Evolutionary conservation across 2,888 invertebrate species (phyloP).

Genomic region (Gibbula magus): DNA sequence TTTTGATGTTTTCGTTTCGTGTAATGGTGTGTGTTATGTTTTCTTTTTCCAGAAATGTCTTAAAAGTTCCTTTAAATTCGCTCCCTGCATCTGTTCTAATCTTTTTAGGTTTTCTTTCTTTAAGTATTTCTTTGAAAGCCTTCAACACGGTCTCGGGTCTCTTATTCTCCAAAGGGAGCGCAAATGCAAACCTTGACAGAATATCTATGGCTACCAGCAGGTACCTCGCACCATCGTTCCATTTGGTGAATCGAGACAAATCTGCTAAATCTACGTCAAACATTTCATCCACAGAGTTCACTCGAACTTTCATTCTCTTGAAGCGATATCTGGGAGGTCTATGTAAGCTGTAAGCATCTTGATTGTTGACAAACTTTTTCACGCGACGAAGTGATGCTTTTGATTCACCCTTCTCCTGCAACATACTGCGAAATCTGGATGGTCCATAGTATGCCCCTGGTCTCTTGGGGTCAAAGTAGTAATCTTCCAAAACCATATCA

Average conservation of each 20-base stretch:
- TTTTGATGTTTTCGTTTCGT: neutral
- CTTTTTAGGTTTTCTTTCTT: neutral
- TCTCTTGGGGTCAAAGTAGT: neutral
- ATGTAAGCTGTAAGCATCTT: constrained; percentile 4
- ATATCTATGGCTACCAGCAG: constrained; percentile 5
- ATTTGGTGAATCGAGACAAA: neutral
- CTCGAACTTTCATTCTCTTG: constrained; percentile 11
- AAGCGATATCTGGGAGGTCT: neutral
- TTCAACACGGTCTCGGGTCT: neutral
- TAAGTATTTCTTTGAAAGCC: neutral
- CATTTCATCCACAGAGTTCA: constrained; percentile 11
- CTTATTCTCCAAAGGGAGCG: neutral
- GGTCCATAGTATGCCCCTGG: neutral
- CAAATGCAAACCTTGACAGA: neutral
- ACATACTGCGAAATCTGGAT: neutral
- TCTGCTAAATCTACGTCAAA: constrained; percentile 1
- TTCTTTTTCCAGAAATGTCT: neutral
- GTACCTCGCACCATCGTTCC: neutral
- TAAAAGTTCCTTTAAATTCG: constrained; percentile 1
- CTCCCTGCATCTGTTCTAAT: neutral
- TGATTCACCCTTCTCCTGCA: too few species aligned
- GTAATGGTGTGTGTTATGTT: neutral
- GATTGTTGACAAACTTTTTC: neutral
- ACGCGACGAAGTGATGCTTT: too few species aligned
- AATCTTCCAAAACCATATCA: neutral